Base-by-base conservation (phyloP, 2,797 vertebrate species). In the Trichosurus vulpecula region DNA sequence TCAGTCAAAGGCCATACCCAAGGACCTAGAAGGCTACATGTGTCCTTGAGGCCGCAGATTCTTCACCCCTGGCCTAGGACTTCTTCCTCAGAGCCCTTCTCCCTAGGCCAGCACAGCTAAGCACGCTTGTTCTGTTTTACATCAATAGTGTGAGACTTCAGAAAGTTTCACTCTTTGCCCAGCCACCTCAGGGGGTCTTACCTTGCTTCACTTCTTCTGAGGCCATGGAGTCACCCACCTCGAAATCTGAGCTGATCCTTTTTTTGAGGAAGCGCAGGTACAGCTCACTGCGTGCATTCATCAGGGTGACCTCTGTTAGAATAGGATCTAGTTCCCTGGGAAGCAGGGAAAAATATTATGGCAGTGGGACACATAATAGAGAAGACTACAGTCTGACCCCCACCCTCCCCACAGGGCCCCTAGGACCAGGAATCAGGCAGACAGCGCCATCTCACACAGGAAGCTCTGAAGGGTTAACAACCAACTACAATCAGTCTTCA, bases 261-360 rank as follows among this genome's bases (percentile, higher is more conserved):
- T 99, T 99, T 90, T 99, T 99, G 97, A 99, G 97, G 97, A 99
- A 99, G 91, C 99, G 99, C 95, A 99, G 96, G 98, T 99, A 99
- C 54, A 99, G 99, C 97, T 99, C 99, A 0, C 99, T 99, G 91
- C 99, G 99, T 0, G 99, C 99, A 0, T 99, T 99, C 99, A 99
- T 99, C 97, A 99, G 97, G 29, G 99, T 99, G 52, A 99, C 99
- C 97, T 99, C 99, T 51, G 99, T 98, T 97, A 99, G 98, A 30
- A 99, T 98, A 0, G 99, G 99, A 97, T 99, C 99, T 96, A 99
- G 98, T 94, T 99, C 99, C 98, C 99, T 99, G 90, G 87, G 92
- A 97, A 92, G 96, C 41, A 95, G 11, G 61, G 55, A 94, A 54
- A 94, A 53, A 29, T 12, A 52, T 25, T 2, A 91, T 35, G 90